Evolutionary conservation across 2,888 invertebrate species (phyloP).

Genomic region (Rhogogaster chlorosoma): DNA sequence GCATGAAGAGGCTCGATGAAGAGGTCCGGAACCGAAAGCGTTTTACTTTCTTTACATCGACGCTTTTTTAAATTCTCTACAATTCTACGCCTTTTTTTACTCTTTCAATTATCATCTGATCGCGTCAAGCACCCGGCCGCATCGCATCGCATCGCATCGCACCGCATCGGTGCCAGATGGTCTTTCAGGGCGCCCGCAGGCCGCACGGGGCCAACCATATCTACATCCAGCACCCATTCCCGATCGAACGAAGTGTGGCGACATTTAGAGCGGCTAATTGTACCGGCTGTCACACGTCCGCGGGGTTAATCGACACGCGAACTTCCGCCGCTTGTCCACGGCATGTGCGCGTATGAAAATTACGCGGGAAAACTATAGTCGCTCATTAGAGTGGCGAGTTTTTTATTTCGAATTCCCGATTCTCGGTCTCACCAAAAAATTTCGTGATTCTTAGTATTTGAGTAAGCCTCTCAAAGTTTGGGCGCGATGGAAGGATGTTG

Average conservation of each 20-base stretch:
- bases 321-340: not conserved
- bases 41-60: not conserved
- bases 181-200: constrained; percentile 30
- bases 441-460: too few relatives aligned
- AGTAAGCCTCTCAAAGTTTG: too few relatives aligned
- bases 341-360: constrained; percentile 20
- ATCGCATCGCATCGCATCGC: not conserved
- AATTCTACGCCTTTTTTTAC: not conserved
- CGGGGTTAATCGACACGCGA: constrained; percentile 46
- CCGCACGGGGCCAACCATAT: not conserved
- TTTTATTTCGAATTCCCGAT: too few relatives aligned
- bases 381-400: too few relatives aligned
- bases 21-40: not conserved
- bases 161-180: constrained; percentile 14
- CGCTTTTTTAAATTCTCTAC: not conserved
- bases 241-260: constrained; percentile 72
- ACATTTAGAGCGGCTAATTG: constrained; percentile 72
- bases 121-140: constrained; percentile 22
- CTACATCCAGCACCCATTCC: constrained; percentile 39
- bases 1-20: not conserved
- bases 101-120: constrained; percentile 22
- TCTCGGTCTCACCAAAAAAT: not conserved
- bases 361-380: not conserved
- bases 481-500: too few relatives aligned
- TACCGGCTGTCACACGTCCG: constrained; percentile 41